These are phyloP conservation scores for Andricus quercusramuli DNA, from an alignment of 2,888 invertebrate genomes.

Conservation along the genomic window DNA sequence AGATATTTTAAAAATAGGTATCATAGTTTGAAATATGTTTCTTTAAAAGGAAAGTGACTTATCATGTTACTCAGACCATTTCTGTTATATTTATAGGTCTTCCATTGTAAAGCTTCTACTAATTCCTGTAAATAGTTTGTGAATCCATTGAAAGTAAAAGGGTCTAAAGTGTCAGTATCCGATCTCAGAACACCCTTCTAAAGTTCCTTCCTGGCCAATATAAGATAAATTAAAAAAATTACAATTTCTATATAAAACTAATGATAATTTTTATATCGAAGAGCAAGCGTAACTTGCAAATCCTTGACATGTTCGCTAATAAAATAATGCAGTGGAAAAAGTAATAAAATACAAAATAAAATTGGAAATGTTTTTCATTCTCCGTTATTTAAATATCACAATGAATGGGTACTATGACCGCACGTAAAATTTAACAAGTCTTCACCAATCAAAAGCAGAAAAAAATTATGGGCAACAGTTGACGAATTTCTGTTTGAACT, in stretches of 20 bases:
- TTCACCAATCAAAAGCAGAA: background rate
- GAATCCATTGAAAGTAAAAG: conserved; percentile 12
- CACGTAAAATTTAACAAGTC: background rate
- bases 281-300: background rate
- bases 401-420: background rate
- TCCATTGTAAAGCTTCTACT: conserved; percentile 12
- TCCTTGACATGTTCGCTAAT: background rate
- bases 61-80: background rate
- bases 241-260: background rate
- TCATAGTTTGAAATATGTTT: background rate
- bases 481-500: background rate
- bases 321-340: background rate
- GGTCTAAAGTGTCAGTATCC: background rate
- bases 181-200: background rate
- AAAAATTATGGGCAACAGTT: background rate
- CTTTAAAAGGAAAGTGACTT: too few species aligned
- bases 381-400: background rate
- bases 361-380: background rate
- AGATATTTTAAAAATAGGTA: background rate
- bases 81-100: background rate
- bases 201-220: background rate
- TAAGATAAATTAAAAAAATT: background rate
- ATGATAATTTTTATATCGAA: background rate
- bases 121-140: background rate
- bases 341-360: background rate